phyloP scores from a whole-genome alignment of 1,140 invertebrate genomes.

The Cecropterus lyciades region DNA sequence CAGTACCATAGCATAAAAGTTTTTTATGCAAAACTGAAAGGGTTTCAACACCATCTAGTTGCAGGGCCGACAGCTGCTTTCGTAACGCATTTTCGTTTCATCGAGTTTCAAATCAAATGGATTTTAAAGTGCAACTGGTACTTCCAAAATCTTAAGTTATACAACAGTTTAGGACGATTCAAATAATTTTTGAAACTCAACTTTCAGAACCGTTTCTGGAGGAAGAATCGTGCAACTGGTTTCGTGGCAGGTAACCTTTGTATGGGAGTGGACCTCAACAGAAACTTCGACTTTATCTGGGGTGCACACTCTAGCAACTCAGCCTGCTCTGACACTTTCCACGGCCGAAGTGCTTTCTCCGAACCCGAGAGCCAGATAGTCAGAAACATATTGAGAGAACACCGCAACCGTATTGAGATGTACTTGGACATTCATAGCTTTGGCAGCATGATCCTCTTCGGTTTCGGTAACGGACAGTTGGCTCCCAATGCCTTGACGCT shows the following conservation, averaged over 20 bases:
- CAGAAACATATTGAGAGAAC: conserved; percentile 73
- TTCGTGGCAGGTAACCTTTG: conserved; percentile 62
- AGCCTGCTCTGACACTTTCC: conserved; percentile 87
- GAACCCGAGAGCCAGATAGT: conserved; percentile 87
- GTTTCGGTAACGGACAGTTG: conserved; percentile 52
- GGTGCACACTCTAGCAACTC: conserved; percentile 86
- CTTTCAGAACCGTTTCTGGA: conserved; percentile 85
- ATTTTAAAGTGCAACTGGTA: no score
- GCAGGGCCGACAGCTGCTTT: no score
- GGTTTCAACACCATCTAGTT: no score
- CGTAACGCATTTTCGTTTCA: no score
- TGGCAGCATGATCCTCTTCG: conserved; percentile 86
- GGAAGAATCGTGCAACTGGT: conserved; percentile 83
- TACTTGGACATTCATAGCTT: conserved; percentile 87
- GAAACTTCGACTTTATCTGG: conserved; percentile 88
- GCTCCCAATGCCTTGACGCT: conserved; percentile 51
- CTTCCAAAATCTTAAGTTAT: no score
- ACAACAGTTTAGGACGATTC: no score
- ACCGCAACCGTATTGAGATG: conserved; percentile 77
- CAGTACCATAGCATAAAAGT: no score
- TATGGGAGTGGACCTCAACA: conserved; percentile 86
- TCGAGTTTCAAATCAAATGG: no score
- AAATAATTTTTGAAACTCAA: no score
- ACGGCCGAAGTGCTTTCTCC: conserved; percentile 86
- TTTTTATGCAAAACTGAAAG: no score